Evolutionary conservation across 64 coral and sea anemone genomes (phyloP).

Genomic region (Porites australiensis): DNA sequence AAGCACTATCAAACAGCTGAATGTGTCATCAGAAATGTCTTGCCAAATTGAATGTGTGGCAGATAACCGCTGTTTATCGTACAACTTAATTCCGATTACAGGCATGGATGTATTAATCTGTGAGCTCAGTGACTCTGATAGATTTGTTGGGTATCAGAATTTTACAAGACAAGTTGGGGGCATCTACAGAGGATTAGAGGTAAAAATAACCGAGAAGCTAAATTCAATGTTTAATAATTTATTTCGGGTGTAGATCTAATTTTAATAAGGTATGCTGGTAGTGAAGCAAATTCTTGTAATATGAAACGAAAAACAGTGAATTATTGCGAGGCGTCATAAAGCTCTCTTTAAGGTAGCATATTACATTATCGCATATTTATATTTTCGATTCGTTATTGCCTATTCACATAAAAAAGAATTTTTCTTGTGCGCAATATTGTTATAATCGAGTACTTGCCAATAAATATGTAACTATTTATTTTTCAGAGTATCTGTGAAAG

Average conservation of each 20-base stretch:
- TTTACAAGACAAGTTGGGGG: neutral
- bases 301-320: too few species aligned
- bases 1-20: neutral
- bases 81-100: neutral
- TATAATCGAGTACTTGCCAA: neutral
- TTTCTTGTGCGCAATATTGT: neutral
- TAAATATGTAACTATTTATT: neutral
- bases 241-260: neutral
- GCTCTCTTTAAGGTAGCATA: too few species aligned
- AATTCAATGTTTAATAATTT: neutral
- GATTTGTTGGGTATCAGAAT: neutral
- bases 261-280: too few species aligned
- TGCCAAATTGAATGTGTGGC: neutral
- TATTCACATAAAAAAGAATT: neutral
- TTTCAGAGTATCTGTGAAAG: constrained; percentile 5
- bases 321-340: too few species aligned
- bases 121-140: neutral
- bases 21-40: neutral
- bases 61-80: neutral
- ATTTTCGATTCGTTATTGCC: too few species aligned
- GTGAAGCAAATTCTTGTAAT: too few species aligned
- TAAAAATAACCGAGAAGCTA: neutral
- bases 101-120: neutral
- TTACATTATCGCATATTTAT: too few species aligned
- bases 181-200: neutral